These are phyloP conservation scores for Uropetala carovei DNA, from an alignment of 2,888 invertebrate species.

Conservation along the genomic window DNA sequence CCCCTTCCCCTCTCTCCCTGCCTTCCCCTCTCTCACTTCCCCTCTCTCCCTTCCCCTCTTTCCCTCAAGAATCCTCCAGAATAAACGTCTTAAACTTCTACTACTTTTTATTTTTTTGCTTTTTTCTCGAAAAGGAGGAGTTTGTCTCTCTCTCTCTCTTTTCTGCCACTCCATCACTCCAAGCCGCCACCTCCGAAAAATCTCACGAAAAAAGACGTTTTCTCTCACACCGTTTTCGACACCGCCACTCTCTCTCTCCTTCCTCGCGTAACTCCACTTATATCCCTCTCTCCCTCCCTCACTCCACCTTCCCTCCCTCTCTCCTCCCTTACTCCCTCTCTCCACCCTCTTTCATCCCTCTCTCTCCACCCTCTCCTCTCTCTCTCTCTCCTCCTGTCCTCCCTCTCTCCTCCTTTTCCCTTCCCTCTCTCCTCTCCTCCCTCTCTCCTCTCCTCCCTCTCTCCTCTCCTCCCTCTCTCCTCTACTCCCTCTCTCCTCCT, in stretches of 20 bases:
- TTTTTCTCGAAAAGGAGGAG: not conserved
- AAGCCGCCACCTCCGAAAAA: not conserved
- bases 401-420: not conserved
- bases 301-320: not conserved
- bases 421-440: not conserved
- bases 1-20: not conserved
- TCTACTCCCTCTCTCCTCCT: too few species aligned
- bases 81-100: slow-evolving; percentile 44
- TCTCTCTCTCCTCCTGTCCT: not conserved
- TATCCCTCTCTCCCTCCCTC: not conserved
- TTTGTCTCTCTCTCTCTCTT: not conserved
- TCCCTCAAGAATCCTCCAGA: slow-evolving; percentile 2
- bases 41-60: not conserved
- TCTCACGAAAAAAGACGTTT: not conserved
- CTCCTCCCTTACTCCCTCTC: not conserved
- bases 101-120: not conserved
- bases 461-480: not conserved
- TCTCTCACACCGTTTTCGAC: slow-evolving; percentile 10
- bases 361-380: not conserved
- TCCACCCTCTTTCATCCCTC: not conserved
- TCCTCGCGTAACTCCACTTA: not conserved
- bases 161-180: not conserved
- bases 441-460: not conserved
- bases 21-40: not conserved
- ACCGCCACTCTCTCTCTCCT: not conserved